Evolutionary conservation across 2,113 vertebrate genomes (phyloP), one percentile per base, ranked within the genome.

Genomic region (Pelodiscus sinensis): DNA sequence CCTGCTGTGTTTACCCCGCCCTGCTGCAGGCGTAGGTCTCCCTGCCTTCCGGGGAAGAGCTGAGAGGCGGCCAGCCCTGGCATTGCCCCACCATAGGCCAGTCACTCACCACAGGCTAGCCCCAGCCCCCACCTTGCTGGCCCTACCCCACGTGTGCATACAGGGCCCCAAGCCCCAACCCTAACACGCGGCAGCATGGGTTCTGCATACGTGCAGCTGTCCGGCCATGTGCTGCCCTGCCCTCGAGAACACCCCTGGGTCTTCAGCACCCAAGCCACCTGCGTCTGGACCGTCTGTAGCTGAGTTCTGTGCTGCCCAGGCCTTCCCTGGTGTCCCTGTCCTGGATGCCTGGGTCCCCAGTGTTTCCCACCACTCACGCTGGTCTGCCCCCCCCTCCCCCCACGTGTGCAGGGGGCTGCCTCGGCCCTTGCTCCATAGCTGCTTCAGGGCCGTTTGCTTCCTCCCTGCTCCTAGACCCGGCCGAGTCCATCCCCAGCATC

Each of bases 401-500:
- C 62, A 11, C 13, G 4, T 15, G 38, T 27, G 73, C 73, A 14
- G 38, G 22, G 13, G 24, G 38, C 2, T 50, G 38, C 13, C 13
- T 44, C 22, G 6, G 35, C n/a, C 38, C 27, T 50, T 15, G 27
- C 35, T 82, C 38, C 57, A 2, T 31, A 6, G 19, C 44, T 52
- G 50, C 91, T n/a, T 51, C 15, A 9, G 25, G 11, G 83, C 78
- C 84, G 5, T 78, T 19, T 0, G 2, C 5, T 38, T 15, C 50
- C 78, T 95, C 55, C 94, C 92, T 86, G 2, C 44, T 31, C 92
- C 15, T 94, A 97, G 99, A 99, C 97, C 99, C 99, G 6, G 99
- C 98, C 0, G 99, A 99, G 97, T 99, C 99, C 92, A 98, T 99
- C 90, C 99, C 99, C 44, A 98, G 98, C 52, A 98, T 99, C 96